Percentiles rank a stretch among this genome's conserved stretches.
These are phyloP conservation scores for Phyllotreta striolata DNA, from an alignment of 2,888 invertebrate genomes.

Conservation along the genomic window DNA sequence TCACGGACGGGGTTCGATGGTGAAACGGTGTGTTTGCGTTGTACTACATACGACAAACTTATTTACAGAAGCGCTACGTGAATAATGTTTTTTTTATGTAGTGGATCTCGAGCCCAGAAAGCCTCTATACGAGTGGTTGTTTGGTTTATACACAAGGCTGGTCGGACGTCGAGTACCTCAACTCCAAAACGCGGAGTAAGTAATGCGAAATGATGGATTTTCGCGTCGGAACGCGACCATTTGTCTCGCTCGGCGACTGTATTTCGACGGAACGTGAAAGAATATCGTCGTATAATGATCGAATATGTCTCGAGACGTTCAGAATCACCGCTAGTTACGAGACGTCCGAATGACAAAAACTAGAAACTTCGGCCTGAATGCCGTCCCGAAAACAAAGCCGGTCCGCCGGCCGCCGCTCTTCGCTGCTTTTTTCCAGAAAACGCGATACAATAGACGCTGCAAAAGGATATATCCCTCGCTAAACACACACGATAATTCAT, in stretches of 20 bases:
- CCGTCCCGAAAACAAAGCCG: conserved; percentile 48
- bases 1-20: conserved; percentile 15
- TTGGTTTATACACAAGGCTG: no score
- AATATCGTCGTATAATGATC: conserved; percentile 40
- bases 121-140: neutral
- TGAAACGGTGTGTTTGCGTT: conserved; percentile 3
- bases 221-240: conserved; percentile 23
- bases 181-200: no score
- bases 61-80: conserved; percentile 20
- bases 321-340: conserved; percentile 42
- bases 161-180: no score
- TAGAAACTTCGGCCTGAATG: conserved; percentile 49
- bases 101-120: neutral
- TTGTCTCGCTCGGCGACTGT: conserved; percentile 30
- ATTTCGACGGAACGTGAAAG: conserved; percentile 40
- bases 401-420: conserved; percentile 41
- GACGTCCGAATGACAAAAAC: conserved; percentile 52
- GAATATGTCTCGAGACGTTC: conserved; percentile 39
- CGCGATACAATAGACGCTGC: conserved; percentile 23
- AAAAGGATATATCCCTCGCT: no score
- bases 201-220: no score
- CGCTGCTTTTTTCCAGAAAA: conserved; percentile 52
- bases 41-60: conserved; percentile 8
- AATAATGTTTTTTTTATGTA: conserved; percentile 23
- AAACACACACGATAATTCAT: no score